A percentile compares a stretch with the other conserved stretches of the same genome.
Evolutionary conservation across 2,113 vertebrate genomes (phyloP).

Genomic region (Ameiurus melas): DNA sequence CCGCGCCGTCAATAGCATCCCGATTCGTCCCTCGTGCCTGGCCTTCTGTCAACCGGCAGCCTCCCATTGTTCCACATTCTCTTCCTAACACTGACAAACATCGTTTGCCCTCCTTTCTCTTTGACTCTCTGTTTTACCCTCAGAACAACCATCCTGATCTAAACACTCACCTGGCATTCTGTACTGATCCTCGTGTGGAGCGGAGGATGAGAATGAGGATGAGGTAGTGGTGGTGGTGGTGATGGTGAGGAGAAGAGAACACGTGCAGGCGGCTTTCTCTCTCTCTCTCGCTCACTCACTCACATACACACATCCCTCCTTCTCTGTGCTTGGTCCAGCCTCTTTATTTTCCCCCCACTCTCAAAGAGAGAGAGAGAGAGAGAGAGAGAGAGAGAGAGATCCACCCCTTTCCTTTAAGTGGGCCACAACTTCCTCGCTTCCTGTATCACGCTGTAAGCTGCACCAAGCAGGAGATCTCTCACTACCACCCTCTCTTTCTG

Average conservation of each 20-base stretch:
- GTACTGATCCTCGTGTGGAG: conserved; percentile 35
- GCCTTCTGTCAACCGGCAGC: conserved; percentile 24
- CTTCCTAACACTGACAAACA: conserved; percentile 9
- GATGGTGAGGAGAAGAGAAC: conserved; percentile 45
- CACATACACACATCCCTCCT: conserved; percentile 13
- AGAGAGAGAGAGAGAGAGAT: conserved; percentile 9
- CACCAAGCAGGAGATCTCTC: conserved; percentile 26
- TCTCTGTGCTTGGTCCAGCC: conserved; percentile 17
- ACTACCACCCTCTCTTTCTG: conserved; percentile 33
- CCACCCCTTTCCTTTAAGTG: conserved; percentile 48
- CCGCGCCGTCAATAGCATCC: conserved; percentile 1
- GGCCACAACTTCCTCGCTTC: conserved; percentile 38
- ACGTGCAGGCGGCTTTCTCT: conserved; percentile 31
- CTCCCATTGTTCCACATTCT: conserved; percentile 37
- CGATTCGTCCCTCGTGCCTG: conserved; percentile 23
- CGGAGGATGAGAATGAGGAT: conserved; percentile 19
- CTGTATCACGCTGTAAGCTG: conserved; percentile 30
- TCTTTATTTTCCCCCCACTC: conserved; percentile 39
- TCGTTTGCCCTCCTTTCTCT: not conserved
- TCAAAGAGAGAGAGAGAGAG: not conserved
- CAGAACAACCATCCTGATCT: not conserved
- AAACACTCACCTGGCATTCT: conserved; percentile 68
- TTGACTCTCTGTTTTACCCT: not conserved
- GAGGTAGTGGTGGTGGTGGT: not conserved
- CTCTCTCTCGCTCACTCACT: conserved; percentile 14